Evolutionary conservation across 2,888 invertebrate genomes (phyloP), one percentile per base, ranked within the genome.

Genomic region (Cepaea hortensis): DNA sequence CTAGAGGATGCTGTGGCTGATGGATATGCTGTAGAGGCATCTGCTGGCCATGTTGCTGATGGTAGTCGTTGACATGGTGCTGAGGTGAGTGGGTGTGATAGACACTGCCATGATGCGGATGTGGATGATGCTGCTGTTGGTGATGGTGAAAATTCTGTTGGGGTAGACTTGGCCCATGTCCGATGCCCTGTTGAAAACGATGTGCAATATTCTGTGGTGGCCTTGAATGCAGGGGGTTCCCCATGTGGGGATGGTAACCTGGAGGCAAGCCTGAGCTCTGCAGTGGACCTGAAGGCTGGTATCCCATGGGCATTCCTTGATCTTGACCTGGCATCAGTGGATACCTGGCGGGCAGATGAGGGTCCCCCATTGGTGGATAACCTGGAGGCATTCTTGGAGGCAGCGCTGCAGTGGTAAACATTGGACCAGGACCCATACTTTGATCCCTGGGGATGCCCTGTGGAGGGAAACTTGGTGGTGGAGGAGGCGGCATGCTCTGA

Each of bases 371-470:
- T n/a, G 87, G 87, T 48, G 87, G 84, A 81, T 87, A 87, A 15
- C 87, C 87, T n/a, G 84, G 84, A 23, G 87, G 87, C 87, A 87
- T 84, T 73, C 87, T 23, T 46, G 87, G 85, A 20, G 73, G 85
- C 75, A 85, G 77, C 72, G 75, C 81, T 35, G 73, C 79, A 68
- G 80, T 85, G 76, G 81, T 81, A 81, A 82, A 85, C 84, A 84
- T 85, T 48, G 20, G 85, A n/a, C 70, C 62, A 35, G 50, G 23
- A 81, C 72, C 23, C 48, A 70, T 48, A 50, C 68, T 81, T 23
- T 70, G 84, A 68, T 88, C 86, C 85, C 88, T 76, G 35, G 77
- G 82, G 79, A 86, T 68, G 35, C 81, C 65, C 76, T 81, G 82
- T 23, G 81, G 50, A 20, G 84, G 84, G 73, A 85, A 84, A 55